These are phyloP conservation scores for Pycnonotus jocosus DNA, from an alignment of 2,113 vertebrate genomes.

Conservation along the genomic window DNA sequence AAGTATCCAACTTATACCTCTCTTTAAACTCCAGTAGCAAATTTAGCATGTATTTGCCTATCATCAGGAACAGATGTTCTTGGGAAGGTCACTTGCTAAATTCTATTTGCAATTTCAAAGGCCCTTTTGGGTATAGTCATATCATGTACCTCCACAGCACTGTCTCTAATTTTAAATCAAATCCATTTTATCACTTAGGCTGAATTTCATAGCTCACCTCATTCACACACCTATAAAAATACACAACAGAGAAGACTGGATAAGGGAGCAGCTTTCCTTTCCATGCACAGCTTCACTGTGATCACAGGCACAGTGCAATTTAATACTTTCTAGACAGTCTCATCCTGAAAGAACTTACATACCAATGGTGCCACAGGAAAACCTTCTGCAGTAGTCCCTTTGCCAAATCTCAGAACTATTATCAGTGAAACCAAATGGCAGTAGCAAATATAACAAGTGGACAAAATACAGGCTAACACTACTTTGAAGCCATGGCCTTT, in stretches of 20 bases:
- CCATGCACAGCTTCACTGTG: background rate
- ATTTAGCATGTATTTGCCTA: background rate
- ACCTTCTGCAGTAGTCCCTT: background rate
- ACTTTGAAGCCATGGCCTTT: background rate
- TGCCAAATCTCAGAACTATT: background rate
- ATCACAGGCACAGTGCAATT: background rate
- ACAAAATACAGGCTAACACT: background rate
- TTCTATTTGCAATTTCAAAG: background rate
- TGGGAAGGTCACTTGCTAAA: background rate
- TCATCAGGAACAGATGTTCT: background rate
- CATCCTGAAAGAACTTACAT: background rate
- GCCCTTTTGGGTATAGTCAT: background rate
- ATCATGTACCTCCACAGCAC: background rate
- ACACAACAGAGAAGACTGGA: background rate
- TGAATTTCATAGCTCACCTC: background rate
- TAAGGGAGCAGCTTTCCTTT: background rate
- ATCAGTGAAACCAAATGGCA: background rate
- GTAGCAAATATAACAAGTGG: background rate
- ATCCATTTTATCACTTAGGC: background rate
- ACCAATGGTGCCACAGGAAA: background rate
- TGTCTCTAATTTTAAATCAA: background rate
- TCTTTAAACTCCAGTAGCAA: background rate
- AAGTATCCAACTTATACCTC: background rate
- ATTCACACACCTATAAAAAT: background rate
- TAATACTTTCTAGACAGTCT: background rate